Evolutionary conservation across 2,113 vertebrate genomes (phyloP), one percentile per base, ranked within the genome.

Genomic region (Pogonocichla stellata): DNA sequence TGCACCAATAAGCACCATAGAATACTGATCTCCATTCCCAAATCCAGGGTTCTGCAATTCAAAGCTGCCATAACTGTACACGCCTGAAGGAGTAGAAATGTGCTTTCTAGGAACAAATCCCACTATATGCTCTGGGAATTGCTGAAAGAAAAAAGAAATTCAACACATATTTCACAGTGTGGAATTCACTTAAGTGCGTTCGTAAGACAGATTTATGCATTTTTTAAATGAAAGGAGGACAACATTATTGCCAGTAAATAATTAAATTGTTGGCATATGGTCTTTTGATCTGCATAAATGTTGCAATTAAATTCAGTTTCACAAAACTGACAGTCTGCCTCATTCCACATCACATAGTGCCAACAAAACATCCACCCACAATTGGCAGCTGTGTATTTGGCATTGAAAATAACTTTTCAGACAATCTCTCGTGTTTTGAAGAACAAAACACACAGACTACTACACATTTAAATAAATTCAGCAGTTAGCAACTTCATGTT

Each of bases 61-160:
- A 67, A 99, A 99, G 94, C 99, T 98, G 48, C 99, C 99, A 1
- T 99, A 99, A 87, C 98, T 99, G 95, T 99, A 99, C 13, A 99
- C 95, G 12, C 99, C 99, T 2, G 98, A 98, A 33, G 98, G 89
- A 33, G 98, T 98, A 23, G 97, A 96, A 38, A 99, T 98, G 26
- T 99, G 99, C 94, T 99, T 99, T 86, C 99, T 98, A 43, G 99
- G 99, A 56, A 99, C 98, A 97, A 99, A 99, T n/a, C 99, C 99
- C 89, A 99, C 98, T 85, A 99, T 99, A n/a, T 99, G 99, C 81
- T 99, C 98, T 60, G 98, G 97, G 96, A 99, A 99, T 99, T 99
- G 99, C 99, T 99, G 97, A 79, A 97, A 97, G 77, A 92, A 61
- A 91, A 38, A 61, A 53, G 14, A 45, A 78, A 61, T 61, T 45